phyloP scores from a whole-genome alignment of 53 echinoderm and acorn worm genomes.

The Pentamera pediparva region DNA sequence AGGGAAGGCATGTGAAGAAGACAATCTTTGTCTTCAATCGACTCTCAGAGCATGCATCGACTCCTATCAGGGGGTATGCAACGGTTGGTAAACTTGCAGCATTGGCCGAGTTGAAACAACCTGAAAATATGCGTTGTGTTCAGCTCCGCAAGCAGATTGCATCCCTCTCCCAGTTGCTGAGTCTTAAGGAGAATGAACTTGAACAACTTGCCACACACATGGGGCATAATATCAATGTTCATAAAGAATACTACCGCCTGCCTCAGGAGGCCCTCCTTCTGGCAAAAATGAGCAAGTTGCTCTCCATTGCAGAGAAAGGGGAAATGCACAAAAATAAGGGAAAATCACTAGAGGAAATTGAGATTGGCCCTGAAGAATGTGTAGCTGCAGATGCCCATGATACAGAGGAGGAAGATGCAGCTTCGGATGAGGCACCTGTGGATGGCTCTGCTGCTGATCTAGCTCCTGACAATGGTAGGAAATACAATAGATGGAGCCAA shows the following conservation, averaged over 20 bases:
- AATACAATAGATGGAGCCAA: conserved; percentile 15
- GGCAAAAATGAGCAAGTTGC: conserved; percentile 47
- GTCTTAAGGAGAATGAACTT: conserved; percentile 42
- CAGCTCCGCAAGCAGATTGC: conserved; percentile 39
- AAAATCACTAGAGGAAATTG: conserved; percentile 33
- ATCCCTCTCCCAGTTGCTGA: conserved; percentile 31
- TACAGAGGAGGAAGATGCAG: background rate
- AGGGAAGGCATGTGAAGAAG: too few relatives aligned
- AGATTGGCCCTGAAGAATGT: background rate
- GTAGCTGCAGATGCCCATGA: background rate
- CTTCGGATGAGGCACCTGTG: background rate
- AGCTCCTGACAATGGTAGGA: too few relatives aligned
- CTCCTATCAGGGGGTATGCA: background rate
- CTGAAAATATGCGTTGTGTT: conserved; percentile 37
- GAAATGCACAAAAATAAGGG: background rate
- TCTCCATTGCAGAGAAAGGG: conserved; percentile 30
- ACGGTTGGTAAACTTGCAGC: conserved; percentile 8
- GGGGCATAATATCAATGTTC: conserved; percentile 39
- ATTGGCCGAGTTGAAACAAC: conserved; percentile 21
- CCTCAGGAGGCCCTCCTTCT: conserved; percentile 33
- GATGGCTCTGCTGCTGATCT: too few relatives aligned
- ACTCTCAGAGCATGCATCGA: conserved; percentile 1
- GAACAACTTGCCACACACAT: conserved; percentile 51
- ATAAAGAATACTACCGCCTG: conserved; percentile 41
- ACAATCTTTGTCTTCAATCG: too few relatives aligned